Base-by-base conservation (phyloP, 2,888 invertebrate species). In the Drosophila peninsularis region DNA sequence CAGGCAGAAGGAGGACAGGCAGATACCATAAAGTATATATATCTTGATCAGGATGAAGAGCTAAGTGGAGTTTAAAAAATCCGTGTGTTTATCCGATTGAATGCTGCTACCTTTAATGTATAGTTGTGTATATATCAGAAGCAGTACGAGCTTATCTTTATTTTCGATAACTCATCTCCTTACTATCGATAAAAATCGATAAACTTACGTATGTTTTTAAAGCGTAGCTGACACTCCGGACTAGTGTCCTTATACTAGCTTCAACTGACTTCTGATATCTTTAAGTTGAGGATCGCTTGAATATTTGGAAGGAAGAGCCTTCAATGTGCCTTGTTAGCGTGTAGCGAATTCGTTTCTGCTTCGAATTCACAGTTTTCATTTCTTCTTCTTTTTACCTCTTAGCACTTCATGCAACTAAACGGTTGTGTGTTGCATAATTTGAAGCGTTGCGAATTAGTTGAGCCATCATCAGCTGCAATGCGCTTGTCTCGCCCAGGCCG, bases 381-480 rank as follows among this genome's bases (percentile, higher is more conserved):
- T 42, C 42, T 42, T 27, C 45, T 27, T 1, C 45, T n/a, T 5
- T 5, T 11, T 17, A 10, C 1, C 1, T n/a, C 27, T 30, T 30
- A 45, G n/a, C 45, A 30, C 30, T 30, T 17, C 45, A 30, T 55
- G 55, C 45, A 34, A 53, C 52, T 42, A 47, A 61, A 42, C 55
- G 64, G 64, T 19, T 55, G 30, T 11, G 61, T 41, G 32, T 55
- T 68, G 64, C 55, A 64, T 69, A 60, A 62, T 62, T 62, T 62
- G 44, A 52, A 36, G 65, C 42, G 45, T 9, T 53, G 17, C 49
- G 58, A 52, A 42, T 64, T 57, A 42, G 54, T 71, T 76, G 56
- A 41, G 62, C 42, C 10, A 45, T 50, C 58, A 54, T 39, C 53
- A 49, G 58, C 42, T 65, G 68, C 66, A 64, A 14, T 32, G 55